phyloP scores from a whole-genome alignment of 2,113 vertebrate species.

The Heterocephalus glaber region DNA sequence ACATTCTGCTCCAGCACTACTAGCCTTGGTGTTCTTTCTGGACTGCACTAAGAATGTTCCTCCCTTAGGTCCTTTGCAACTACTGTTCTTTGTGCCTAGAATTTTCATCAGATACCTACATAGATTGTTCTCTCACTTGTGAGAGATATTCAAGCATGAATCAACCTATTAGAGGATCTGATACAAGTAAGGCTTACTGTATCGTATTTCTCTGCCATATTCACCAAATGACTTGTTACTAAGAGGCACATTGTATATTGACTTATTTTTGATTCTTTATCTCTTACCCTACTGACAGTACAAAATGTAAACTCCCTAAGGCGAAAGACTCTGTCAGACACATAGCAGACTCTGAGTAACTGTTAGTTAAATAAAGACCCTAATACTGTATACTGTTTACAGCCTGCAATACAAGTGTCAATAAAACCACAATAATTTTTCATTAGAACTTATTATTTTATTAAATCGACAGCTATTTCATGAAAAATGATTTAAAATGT shows the following conservation, averaged over 20 bases:
- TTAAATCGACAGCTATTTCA: not conserved
- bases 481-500: constrained; percentile 23
- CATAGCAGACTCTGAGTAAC: not conserved
- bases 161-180: not conserved
- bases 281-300: not conserved
- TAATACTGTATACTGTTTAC: not conserved
- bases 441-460: not conserved
- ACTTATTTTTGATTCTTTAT: not conserved
- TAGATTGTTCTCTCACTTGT: not conserved
- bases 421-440: constrained; percentile 22
- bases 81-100: not conserved
- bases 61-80: not conserved
- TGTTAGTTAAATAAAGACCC: not conserved
- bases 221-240: not conserved
- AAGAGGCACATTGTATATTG: not conserved
- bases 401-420: not conserved
- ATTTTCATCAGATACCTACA: not conserved
- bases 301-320: not conserved
- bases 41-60: not conserved
- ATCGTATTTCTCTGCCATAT: not conserved
- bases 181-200: not conserved
- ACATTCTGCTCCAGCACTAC: not conserved
- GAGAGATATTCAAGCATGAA: not conserved
- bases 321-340: not conserved
- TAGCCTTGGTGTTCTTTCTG: not conserved